These are phyloP conservation scores for Heliothis virescens DNA, from an alignment of 1,140 invertebrate genomes.

Conservation along the genomic window DNA sequence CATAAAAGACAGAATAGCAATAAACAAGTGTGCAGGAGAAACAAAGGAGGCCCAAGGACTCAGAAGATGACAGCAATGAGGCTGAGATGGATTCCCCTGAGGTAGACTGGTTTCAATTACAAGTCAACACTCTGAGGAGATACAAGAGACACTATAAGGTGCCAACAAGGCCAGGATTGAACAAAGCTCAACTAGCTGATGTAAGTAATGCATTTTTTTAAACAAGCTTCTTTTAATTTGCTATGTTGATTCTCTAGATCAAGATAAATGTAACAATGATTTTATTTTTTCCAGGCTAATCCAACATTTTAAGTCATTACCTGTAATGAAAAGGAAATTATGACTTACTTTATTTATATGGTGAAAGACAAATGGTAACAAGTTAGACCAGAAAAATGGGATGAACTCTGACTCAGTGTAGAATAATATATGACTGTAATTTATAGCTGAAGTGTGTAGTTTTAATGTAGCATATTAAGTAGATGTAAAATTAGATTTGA, in stretches of 20 bases:
- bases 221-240: neutral
- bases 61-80: constrained; percentile 96
- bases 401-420: constrained; percentile 88
- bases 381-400: constrained; percentile 96
- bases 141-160: constrained; percentile 98
- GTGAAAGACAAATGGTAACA: constrained; percentile 98
- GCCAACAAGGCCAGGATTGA: constrained; percentile 94
- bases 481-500: constrained; percentile 47
- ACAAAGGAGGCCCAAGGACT: constrained; percentile 94
- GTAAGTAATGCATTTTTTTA: constrained; percentile 88
- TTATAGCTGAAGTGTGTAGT: constrained; percentile 71
- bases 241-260: neutral
- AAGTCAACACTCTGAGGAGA: constrained; percentile 96
- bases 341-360: constrained; percentile 98
- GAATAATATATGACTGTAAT: constrained; percentile 63
- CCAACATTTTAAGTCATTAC: constrained; percentile 97
- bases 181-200: constrained; percentile 98
- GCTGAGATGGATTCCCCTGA: constrained; percentile 95
- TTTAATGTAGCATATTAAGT: constrained; percentile 65
- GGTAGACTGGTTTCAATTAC: constrained; percentile 96
- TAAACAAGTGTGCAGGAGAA: constrained; percentile 97
- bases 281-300: constrained; percentile 91
- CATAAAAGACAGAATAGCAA: constrained; percentile 98
- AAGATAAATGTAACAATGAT: neutral
- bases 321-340: constrained; percentile 97